Evolutionary conservation across 2,113 vertebrate species (phyloP).

Genomic region (Henicopernis longicauda): DNA sequence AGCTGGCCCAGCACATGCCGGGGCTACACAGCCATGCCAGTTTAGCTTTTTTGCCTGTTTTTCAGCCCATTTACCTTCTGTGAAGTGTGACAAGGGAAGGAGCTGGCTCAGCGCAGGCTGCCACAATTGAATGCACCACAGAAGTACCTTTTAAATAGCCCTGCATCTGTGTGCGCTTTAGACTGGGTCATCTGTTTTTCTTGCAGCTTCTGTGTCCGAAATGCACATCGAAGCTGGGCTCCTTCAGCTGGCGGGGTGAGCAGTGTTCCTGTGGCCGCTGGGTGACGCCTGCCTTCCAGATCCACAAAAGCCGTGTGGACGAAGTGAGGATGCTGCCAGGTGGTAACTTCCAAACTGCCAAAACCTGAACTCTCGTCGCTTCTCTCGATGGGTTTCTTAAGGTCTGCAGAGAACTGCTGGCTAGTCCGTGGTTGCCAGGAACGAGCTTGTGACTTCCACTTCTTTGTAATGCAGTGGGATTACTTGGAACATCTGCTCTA

Average conservation of each 20-base stretch:
- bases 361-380: neutral
- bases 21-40: neutral
- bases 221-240: slow-evolving; percentile 87
- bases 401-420: accelerated
- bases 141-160: neutral
- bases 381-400: neutral
- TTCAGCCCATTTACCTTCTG: neutral
- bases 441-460: neutral
- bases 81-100: neutral
- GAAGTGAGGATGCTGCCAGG: slow-evolving; percentile 75
- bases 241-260: slow-evolving; percentile 91
- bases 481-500: neutral
- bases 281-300: slow-evolving; percentile 92
- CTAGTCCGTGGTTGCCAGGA: neutral
- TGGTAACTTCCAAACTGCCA: slow-evolving; percentile 30
- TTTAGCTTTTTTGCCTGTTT: neutral
- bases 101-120: neutral
- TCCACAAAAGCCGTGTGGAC: slow-evolving; percentile 91
- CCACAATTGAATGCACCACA: accelerated
- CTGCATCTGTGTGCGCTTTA: accelerated
- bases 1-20: neutral
- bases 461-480: neutral
- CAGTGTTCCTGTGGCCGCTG: slow-evolving; percentile 94
- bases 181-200: neutral
- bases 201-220: slow-evolving; percentile 93